These are phyloP conservation scores for Actenoides hombroni DNA, from an alignment of 2,113 vertebrate species.

Conservation along the genomic window DNA sequence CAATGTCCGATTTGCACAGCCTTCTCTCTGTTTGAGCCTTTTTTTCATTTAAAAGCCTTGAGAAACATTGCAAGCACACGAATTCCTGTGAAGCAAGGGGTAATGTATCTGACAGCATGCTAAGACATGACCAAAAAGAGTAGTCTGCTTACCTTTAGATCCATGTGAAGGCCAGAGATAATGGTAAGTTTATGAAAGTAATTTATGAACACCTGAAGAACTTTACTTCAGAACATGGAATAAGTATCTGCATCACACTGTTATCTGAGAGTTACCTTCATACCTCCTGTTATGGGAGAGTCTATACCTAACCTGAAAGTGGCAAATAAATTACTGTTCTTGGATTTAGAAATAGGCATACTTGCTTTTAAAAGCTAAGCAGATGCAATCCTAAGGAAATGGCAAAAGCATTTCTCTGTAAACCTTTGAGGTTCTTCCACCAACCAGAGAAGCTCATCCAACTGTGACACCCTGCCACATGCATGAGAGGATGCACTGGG, in stretches of 20 bases:
- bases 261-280: background rate
- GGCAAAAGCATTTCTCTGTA: background rate
- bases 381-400: background rate
- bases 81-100: background rate
- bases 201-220: background rate
- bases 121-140: background rate
- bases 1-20: background rate
- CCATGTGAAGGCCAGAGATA: background rate
- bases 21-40: background rate
- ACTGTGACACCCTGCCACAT: background rate
- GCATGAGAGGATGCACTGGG: rapidly evolving
- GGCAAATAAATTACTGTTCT: background rate
- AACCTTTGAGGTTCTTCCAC: background rate
- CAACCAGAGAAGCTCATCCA: background rate
- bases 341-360: background rate
- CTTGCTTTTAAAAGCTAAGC: background rate
- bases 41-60: background rate
- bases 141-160: background rate
- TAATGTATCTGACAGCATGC: background rate
- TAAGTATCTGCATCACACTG: background rate
- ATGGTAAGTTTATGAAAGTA: background rate
- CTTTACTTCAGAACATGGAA: background rate
- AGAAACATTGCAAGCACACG: background rate
- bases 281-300: background rate
- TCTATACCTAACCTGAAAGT: background rate